A percentile compares a stretch with the other conserved stretches of the same genome.
Evolutionary conservation across 2,888 invertebrate genomes (phyloP).

Genomic region (Entomobrya multifasciata): DNA sequence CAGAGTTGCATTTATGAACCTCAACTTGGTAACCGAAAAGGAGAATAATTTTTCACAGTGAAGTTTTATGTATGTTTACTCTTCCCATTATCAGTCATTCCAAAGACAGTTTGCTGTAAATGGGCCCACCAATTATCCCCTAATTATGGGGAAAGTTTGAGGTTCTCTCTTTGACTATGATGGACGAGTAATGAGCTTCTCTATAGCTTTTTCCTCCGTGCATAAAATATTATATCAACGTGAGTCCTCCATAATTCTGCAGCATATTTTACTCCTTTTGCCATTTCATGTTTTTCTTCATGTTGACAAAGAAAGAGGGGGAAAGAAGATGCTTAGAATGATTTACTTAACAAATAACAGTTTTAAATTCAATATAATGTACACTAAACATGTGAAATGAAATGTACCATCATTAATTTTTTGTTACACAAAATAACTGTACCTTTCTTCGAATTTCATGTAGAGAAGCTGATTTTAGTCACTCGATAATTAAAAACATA

Average conservation of each 20-base stretch:
- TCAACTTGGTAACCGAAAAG: neutral
- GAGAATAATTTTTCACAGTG: slow-evolving; percentile 24
- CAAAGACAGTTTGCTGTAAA: slow-evolving; percentile 47
- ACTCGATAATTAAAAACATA: neutral
- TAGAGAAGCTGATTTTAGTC: neutral
- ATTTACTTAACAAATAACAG: no score
- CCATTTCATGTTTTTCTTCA: neutral
- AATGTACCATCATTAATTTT: slow-evolving; percentile 15
- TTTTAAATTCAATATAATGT: no score
- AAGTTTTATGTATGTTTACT: slow-evolving; percentile 51
- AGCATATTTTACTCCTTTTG: no score
- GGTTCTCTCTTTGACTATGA: slow-evolving; percentile 48
- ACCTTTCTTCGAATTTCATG: slow-evolving; percentile 1
- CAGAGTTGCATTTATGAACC: neutral
- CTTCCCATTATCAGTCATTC: slow-evolving; percentile 64
- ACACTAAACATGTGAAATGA: neutral
- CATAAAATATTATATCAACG: slow-evolving; percentile 18
- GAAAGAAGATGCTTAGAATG: neutral
- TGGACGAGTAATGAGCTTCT: slow-evolving; percentile 51
- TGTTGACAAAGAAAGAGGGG: neutral
- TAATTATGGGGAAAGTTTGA: slow-evolving; percentile 64
- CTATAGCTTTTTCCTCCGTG: neutral
- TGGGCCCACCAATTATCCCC: slow-evolving; percentile 64
- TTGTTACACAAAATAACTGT: neutral
- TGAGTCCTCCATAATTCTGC: neutral